A percentile compares a stretch with the other conserved stretches of the same genome.
These are phyloP conservation scores for Paracentrotus lividus DNA, from an alignment of 53 echinoderm and acorn worm genomes.

Conservation along the genomic window DNA sequence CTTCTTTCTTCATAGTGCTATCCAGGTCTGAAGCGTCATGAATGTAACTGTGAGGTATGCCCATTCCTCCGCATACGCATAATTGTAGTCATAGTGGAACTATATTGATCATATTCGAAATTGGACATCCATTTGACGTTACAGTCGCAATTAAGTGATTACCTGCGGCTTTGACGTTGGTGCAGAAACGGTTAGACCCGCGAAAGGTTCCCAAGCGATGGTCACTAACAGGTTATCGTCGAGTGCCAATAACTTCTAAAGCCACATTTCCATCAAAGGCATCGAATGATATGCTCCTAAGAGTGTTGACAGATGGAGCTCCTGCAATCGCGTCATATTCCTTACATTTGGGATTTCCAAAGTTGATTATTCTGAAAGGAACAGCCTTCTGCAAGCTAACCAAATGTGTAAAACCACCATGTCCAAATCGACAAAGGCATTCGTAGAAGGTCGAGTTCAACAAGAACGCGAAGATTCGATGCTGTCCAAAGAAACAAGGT, in stretches of 20 bases:
- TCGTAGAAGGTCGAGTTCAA: constrained; percentile 28
- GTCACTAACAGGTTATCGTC: constrained; percentile 10
- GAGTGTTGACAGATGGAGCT: constrained; percentile 23
- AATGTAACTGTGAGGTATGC: background rate
- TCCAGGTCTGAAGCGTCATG: background rate
- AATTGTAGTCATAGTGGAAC: background rate
- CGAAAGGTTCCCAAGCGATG: background rate
- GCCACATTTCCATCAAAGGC: constrained; percentile 43
- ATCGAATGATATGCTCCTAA: constrained; percentile 21
- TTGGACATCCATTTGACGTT: constrained; percentile 21
- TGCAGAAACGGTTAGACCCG: background rate
- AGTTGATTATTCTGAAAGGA: constrained; percentile 1
- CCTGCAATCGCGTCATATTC: constrained; percentile 36
- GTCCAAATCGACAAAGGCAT: background rate
- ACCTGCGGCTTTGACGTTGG: background rate
- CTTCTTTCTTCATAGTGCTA: background rate
- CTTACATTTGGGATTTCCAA: constrained; percentile 35
- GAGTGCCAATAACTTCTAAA: background rate
- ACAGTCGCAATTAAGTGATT: constrained; percentile 57
- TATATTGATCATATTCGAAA: background rate
- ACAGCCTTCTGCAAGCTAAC: constrained; percentile 25
- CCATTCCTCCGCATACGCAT: background rate
- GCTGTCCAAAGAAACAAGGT: background rate
- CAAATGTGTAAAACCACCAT: constrained; percentile 24
- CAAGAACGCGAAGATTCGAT: background rate